Evolutionary conservation across 2,113 vertebrate genomes (phyloP).

Genomic region (Chiloscyllium plagiosum): DNA sequence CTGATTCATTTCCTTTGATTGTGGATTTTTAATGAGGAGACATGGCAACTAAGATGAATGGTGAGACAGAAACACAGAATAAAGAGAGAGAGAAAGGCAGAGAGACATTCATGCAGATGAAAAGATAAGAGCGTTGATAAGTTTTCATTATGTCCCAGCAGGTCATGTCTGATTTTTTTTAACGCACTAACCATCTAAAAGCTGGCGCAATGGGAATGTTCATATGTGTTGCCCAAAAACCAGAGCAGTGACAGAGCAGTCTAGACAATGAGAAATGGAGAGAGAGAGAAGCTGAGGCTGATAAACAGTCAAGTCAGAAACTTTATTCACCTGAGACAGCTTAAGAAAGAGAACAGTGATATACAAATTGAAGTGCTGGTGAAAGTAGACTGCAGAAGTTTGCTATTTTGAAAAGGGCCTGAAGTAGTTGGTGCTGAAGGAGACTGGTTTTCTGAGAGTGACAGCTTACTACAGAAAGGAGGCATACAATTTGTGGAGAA

Average conservation of each 20-base stretch:
- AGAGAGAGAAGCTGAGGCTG: not conserved
- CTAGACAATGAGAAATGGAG: not conserved
- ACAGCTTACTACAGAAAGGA: not conserved
- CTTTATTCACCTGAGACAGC: not conserved
- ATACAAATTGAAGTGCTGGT: not conserved
- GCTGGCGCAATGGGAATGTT: too few species aligned
- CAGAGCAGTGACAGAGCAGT: too few species aligned
- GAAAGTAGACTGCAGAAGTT: not conserved
- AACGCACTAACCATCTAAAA: too few species aligned
- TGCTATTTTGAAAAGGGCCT: not conserved
- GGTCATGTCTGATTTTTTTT: too few species aligned
- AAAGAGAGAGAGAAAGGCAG: not conserved
- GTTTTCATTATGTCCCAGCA: too few species aligned
- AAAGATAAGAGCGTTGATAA: not conserved
- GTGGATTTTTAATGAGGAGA: not conserved
- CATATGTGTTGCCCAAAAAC: too few species aligned
- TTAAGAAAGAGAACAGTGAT: not conserved
- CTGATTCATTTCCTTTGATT: not conserved
- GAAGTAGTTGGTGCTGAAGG: not conserved
- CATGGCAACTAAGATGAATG: not conserved
- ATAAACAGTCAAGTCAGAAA: not conserved
- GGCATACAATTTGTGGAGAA: not conserved
- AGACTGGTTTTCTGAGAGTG: not conserved
- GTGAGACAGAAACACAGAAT: not conserved
- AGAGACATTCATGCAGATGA: not conserved